Evolutionary conservation across 2,797 vertebrate species (phyloP), one percentile per base, ranked within the genome.

Genomic region (Crocidura indochinensis): DNA sequence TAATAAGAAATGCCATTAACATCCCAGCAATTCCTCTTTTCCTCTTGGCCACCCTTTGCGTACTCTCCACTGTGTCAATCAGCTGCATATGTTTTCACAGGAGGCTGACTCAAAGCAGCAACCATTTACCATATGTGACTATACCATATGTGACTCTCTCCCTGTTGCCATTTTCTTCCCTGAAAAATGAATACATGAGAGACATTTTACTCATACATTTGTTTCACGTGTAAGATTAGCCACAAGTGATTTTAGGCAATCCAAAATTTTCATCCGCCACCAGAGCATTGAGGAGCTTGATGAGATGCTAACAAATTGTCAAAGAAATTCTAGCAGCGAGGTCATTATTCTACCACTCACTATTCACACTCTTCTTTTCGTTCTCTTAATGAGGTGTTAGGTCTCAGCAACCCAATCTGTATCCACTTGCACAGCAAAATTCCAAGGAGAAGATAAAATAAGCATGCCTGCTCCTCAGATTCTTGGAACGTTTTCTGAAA

Each of bases 31-130:
- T 64, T 75, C 47, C 20, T 47, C 47, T 46, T 80, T 76, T 29
- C 53, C 47, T 93, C 62, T 49, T 67, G 85, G 69, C 84, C 65
- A 75, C 44, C 38, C 24, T n/a, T 75, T 84, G 38, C 19, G 47
- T 31, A 68, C 29, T 12, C 69, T 89, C 27, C 49, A 56, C n/a
- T 78, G 82, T 84, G 73, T 76, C 51, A 51, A 31, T 88, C 79
- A 44, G 65, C 65, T 76, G 67, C 80, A 88, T 88, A 87, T 93
- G 91, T 90, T 94, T 95, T 91, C 86, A 93, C 90, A 94, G 86
- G 56, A 90, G 93, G 77, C 14, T 71, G 46, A 75, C 76, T 93
- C 77, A 76, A 81, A 90, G 80, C 56, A 65, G 53, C 79, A 86
- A 29, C 53, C 31, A 79, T 77, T 75, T 31, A 44, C 86, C 83